Evolutionary conservation across 1,140 invertebrate genomes (phyloP), one percentile per base, ranked within the genome.

Genomic region (Danaus plexippus): DNA sequence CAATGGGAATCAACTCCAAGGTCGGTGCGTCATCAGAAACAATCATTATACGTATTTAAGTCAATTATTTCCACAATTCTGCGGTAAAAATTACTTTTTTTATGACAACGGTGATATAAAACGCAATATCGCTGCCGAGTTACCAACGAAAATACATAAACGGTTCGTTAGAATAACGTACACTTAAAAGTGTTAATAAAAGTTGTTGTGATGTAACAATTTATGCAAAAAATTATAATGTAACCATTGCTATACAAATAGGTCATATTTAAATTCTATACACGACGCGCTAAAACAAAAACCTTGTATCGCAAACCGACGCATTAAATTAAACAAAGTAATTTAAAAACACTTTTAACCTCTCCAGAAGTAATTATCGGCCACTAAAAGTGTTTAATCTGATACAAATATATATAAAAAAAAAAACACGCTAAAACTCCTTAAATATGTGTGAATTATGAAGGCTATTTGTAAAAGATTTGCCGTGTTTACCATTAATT

Each of bases 1-100:
- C 80, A 84, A 84, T 80, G 69, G 71, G 70, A 76, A 73, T 71
- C 71, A 68, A 61, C 69, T 65, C 62, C 75, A 85, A 85, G 81
- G 81, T 67, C 80, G 69, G 62, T 68, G 73, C 69, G 59, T 65
- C 66, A 64, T 64, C 64, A 75, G 73, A 76, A 75, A 77, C 72
- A 69, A 73, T 71, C 73, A 81, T 84, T 84, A 84, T 69, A 67
- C 64, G 65, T 80, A 76, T 77, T 80, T 83, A 75, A 62, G 59
- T 52, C 63, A 64, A 65, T 67, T 61, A 61, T 52, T 59, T 56
- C 57, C 61, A 72, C 58, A 66, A 68, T 69, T 56, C 54, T 42
- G 11, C n/a, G 41, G 44, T 54, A 46, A 63, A 59, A 63, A 57
- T 61, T 43, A 43, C 46, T 60, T 57, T 64, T 61, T 65, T 47